Base-by-base conservation (phyloP, 2,888 invertebrate genomes). In the Megamerina dolium region DNA sequence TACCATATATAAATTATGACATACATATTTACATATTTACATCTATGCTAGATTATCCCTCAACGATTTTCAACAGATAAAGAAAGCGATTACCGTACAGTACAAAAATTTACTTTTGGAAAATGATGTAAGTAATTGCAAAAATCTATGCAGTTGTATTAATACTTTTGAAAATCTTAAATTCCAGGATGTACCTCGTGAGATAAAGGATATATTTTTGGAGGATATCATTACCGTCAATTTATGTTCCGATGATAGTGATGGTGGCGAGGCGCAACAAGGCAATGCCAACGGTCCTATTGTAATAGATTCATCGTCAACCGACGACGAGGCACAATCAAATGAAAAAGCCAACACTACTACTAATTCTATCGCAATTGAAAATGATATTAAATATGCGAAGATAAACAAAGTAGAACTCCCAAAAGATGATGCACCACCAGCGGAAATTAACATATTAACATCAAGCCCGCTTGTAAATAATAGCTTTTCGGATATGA, bases 161-260 rank as follows among this genome's bases (percentile, higher is more conserved):
- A 23, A 26, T 2, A 37, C 16, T 23, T 18, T 37, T 31, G 6
- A 6, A 6, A 37, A 21, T 19, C 6, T n/a, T n/a, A n/a, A n/a
- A n/a, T 45, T 44, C 5, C 33, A 54, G 54, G 43, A 48, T 46
- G 39, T 50, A 23, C 50, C 49, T 4, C 33, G 34, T n/a, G 20
- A 47, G 8, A 48, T 51, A 32, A 37, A 39, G 31, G 18, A 45
- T 17, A 47, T 51, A 19, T 52, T 51, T 46, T 20, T 12, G 32
- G 36, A 10, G 20, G 34, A 8, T 43, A 43, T 17, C 23, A 37
- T 8, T 37, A 42, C 17, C 45, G 38, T 55, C 20, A 45, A 52
- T 43, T 48, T 55, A 41, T 55, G 53, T 14, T 53, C 54, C 2
- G 54, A 55, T 32, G 53, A 52, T 23, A 51, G 52, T 20, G 39